Evolutionary conservation across 2,888 invertebrate species (phyloP).

Genomic region (Eretmocerus hayati): DNA sequence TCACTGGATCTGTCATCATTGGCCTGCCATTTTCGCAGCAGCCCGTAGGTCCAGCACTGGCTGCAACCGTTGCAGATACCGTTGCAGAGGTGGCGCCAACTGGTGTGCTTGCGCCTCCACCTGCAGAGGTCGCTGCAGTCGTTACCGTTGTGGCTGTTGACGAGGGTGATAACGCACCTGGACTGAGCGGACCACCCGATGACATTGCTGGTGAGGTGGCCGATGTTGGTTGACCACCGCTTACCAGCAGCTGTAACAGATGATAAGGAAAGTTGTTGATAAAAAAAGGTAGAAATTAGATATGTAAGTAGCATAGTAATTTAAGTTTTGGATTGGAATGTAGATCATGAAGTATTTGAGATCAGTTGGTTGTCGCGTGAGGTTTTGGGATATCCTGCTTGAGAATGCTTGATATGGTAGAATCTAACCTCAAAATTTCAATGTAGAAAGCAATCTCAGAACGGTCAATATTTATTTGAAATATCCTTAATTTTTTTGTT

Average conservation of each 20-base stretch:
- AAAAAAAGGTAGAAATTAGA: too few relatives aligned
- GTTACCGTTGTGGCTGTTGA: conserved; percentile 48
- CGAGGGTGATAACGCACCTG: conserved; percentile 60
- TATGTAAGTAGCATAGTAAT: too few relatives aligned
- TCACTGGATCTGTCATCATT: conserved; percentile 86
- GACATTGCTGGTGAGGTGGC: conserved; percentile 65
- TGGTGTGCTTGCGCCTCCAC: conserved; percentile 40
- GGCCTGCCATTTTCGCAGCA: conserved; percentile 90
- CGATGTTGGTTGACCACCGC: conserved; percentile 46
- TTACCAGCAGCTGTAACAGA: conserved; percentile 62
- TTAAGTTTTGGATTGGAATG: too few relatives aligned
- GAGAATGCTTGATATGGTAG: too few relatives aligned
- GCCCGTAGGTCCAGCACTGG: conserved; percentile 36
- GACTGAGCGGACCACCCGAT: conserved; percentile 65
- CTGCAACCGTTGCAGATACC: conserved; percentile 16
- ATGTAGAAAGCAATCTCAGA: too few relatives aligned
- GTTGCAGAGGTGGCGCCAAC: conserved; percentile 42
- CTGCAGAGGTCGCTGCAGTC: conserved; percentile 40
- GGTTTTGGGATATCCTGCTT: too few relatives aligned
- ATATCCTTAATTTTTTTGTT: too few relatives aligned
- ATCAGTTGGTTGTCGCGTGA: too few relatives aligned
- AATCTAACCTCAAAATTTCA: too few relatives aligned
- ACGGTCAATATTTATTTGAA: too few relatives aligned
- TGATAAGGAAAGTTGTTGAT: too few relatives aligned
- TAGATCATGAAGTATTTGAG: too few relatives aligned